These are phyloP conservation scores for Ophonus ardosiacus DNA, from an alignment of 2,888 invertebrate species.

Conservation along the genomic window DNA sequence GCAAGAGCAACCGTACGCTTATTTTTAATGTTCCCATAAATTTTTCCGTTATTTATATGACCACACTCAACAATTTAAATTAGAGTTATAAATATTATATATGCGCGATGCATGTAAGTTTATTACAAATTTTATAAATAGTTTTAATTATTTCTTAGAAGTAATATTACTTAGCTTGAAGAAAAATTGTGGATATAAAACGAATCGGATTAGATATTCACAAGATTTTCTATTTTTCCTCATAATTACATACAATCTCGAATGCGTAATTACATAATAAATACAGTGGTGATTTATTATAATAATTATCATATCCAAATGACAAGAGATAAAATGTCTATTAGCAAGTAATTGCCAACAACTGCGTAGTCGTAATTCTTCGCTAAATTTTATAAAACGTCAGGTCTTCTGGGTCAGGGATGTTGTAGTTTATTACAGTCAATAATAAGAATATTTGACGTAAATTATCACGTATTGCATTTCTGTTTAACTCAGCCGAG, in stretches of 20 bases:
- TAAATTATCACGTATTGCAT: background rate
- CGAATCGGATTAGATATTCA: conserved; percentile 29
- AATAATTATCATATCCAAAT: conserved; percentile 61
- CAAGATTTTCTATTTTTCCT: conserved; percentile 26
- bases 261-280: conserved; percentile 48
- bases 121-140: background rate
- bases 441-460: background rate
- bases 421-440: background rate
- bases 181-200: background rate
- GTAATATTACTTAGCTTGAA: background rate
- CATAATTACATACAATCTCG: conserved; percentile 26
- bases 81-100: conserved; percentile 28
- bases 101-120: background rate
- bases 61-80: conserved; percentile 6
- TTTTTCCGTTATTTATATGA: conserved; percentile 43
- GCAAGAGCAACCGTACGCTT: conserved; percentile 24
- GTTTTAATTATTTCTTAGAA: background rate
- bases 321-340: conserved; percentile 52
- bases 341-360: conserved; percentile 28
- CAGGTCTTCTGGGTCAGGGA: conserved; percentile 47
- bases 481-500: too few relatives aligned
- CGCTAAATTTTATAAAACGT: conserved; percentile 19
- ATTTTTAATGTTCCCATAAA: conserved; percentile 50
- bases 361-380: conserved; percentile 22
- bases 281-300: conserved; percentile 55